Base-by-base conservation (phyloP, 2,888 invertebrate species). In the Tuberolachnus salignus region DNA sequence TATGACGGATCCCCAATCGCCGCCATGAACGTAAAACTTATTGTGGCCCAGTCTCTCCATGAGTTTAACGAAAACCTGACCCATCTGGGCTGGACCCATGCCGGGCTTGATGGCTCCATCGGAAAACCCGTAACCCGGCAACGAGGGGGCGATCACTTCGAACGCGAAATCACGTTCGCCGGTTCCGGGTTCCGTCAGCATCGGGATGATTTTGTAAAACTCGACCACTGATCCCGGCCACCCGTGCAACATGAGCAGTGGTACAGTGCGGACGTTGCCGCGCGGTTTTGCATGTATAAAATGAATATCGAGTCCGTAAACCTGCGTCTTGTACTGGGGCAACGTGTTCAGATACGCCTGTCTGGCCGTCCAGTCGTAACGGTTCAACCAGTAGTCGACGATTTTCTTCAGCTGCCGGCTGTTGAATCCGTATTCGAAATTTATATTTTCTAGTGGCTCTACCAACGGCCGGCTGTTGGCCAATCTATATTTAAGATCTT, bases 161-260 rank as follows among this genome's bases (percentile, higher is more conserved):
- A 92, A 92, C 0, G 90, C 90, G 83, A 90, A 90, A 59, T 89
- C 86, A 34, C 86, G 84, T 66, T 87, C 87, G 0, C 86, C 83
- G 8, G 34, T 85, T 86, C 3, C 34, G 87, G 10, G 87, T 0
- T 86, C 87, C 0, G 88, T 90, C 51, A 93, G 84, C 80, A 89
- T 83, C 0, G 93, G 92, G 74, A 93, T 90, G 21, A 92, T 85
- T 75, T 91, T 91, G 84, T 92, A 91, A 85, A 94, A 94, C 85
- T 95, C 94, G 6, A 91, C 88, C 1, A 94, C 85, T 0, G 92
- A 92, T 2, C 94, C 93, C 0, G 95, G 95, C 95, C 95, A 95
- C 23, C 95, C 94, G 83, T 95, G 94, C 19, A 92, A 84, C 64
- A 95, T 80, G 4, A 95, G 84, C 13, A 95, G 82, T 0, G 94